Evolutionary conservation across 2,888 invertebrate species (phyloP).

Genomic region (Aphidoletes aphidimyza): DNA sequence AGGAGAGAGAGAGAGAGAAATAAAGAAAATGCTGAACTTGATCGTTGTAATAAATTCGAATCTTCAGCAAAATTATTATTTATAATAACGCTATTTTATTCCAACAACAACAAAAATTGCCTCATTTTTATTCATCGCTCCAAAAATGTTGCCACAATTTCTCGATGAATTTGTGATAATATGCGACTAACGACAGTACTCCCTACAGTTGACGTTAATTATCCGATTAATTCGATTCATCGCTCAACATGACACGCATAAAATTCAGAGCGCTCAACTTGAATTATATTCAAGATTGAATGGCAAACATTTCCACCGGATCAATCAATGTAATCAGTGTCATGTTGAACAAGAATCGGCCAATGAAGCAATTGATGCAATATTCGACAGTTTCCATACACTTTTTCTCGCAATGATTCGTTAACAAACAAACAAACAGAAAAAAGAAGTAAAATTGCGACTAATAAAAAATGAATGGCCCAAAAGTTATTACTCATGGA

Average conservation of each 20-base stretch:
- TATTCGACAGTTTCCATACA: background rate
- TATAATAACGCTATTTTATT: too few relatives aligned
- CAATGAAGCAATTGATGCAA: background rate
- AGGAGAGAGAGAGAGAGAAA: too few relatives aligned
- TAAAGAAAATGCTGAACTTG: background rate
- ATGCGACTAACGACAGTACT: too few relatives aligned
- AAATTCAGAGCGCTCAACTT: background rate
- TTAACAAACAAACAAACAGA: background rate
- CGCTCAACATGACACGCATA: too few relatives aligned
- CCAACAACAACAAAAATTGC: too few relatives aligned
- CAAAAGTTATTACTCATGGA: conserved; percentile 20
- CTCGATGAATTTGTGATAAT: too few relatives aligned
- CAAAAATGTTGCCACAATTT: too few relatives aligned
- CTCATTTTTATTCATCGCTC: too few relatives aligned
- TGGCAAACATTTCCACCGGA: background rate
- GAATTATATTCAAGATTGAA: background rate
- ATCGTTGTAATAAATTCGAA: background rate
- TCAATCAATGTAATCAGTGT: conserved; percentile 18
- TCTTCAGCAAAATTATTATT: too few relatives aligned
- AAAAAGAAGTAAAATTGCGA: too few relatives aligned
- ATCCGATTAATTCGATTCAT: background rate
- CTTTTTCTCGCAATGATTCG: background rate
- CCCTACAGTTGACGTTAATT: background rate
- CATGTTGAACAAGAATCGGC: background rate
- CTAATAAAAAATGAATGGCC: too few relatives aligned